These are phyloP conservation scores for Dasysyrphus tricinctus DNA, from an alignment of 2,888 invertebrate genomes.

Conservation along the genomic window DNA sequence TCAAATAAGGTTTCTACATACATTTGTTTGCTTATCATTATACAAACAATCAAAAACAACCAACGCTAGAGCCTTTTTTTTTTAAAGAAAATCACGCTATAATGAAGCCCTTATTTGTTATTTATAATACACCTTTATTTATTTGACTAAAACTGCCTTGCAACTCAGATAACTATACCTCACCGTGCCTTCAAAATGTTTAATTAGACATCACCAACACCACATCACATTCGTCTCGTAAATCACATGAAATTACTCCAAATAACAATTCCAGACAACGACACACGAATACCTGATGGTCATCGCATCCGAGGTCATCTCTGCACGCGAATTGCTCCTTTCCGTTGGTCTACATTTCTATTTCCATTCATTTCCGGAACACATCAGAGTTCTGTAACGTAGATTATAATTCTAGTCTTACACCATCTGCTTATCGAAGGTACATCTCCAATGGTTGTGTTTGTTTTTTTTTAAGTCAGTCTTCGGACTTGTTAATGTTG, in stretches of 20 bases:
- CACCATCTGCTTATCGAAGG: constrained; percentile 71
- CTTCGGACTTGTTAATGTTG: constrained; percentile 60
- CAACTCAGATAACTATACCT: neutral
- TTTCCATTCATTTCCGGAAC: constrained; percentile 54
- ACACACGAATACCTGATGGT: constrained; percentile 56
- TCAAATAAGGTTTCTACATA: too few species aligned
- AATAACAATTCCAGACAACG: constrained; percentile 48
- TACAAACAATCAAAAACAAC: too few species aligned
- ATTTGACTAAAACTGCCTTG: neutral
- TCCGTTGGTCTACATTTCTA: constrained; percentile 29
- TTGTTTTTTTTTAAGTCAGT: constrained; percentile 28
- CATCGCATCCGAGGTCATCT: constrained; percentile 70
- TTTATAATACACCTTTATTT: neutral
- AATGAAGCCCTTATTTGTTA: too few species aligned
- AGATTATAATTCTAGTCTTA: constrained; percentile 8
- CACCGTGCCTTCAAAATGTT: constrained; percentile 4
- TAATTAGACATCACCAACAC: constrained; percentile 7
- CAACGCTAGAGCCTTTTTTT: too few species aligned
- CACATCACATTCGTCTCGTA: constrained; percentile 46
- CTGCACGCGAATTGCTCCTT: constrained; percentile 69
- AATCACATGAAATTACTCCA: constrained; percentile 66
- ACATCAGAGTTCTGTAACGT: constrained; percentile 7
- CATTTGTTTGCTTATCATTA: too few species aligned
- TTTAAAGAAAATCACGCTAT: too few species aligned
- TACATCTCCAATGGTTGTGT: constrained; percentile 60